Evolutionary conservation across 2,888 invertebrate genomes (phyloP), one percentile per base, ranked within the genome.

Genomic region (Antitype chi): DNA sequence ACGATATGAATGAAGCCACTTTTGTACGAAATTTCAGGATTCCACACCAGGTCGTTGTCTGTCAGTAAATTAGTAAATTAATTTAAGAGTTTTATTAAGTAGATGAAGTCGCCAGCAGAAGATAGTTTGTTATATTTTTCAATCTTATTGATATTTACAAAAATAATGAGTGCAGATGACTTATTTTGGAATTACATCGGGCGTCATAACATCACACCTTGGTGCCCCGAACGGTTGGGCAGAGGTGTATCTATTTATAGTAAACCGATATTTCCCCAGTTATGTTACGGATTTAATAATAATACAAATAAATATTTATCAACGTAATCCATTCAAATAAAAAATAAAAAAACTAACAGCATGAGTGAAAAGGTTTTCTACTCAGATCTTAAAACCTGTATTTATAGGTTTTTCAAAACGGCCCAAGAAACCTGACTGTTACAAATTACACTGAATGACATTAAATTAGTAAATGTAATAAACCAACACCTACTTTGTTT

Each of bases 361-460:
- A 17, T 13, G 17, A 49, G 13, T 69, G 23, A 13, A 23, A 49
- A 57, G 53, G n/a, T 3, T n/a, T 57, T 25, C 53, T 25, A 49
- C 23, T n/a, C 17, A 49, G 20, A 11, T 28, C 32, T 32, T 8
- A 38, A 32, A 53, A 73, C 57, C 38, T 23, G 69, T 62, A 70
- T 8, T n/a, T 23, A 55, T 9, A 25, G 63, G 74, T 66, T 75
- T 83, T 80, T 53, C 64, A 71, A 69, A 82, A 83, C 47, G 17
- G 32, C n/a, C 13, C 25, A 38, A 64, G 43, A 69, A 71, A 64
- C 47, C 43, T n/a, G 49, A 43, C 49, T 55, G 17, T 70, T 63
- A 71, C 25, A 67, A 59, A 32, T 69, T 7, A 52, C 32, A 49
- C n/a, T 62, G 15, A 70, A 67, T 32, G 32, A 55, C 53, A 47